Base-by-base conservation (phyloP, 2,113 vertebrate species). In the Mystacornis crossleyi region DNA sequence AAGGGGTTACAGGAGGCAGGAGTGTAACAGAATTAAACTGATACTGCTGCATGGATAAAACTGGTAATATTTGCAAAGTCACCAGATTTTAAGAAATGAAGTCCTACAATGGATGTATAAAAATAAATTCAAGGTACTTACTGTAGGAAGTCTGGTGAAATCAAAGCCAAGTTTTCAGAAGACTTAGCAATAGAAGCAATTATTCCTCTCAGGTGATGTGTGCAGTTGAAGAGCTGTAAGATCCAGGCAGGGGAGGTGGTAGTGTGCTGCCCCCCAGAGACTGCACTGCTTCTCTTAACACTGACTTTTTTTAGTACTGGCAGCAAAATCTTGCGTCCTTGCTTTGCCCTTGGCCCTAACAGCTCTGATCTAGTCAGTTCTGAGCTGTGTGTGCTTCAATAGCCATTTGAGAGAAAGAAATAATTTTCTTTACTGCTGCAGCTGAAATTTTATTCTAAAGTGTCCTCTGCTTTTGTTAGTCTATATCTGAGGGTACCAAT, bases 181-280 rank as follows among this genome's bases (percentile, higher is more conserved):
- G 74, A 36, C 34, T 78, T 67, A 43, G 20, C 48, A 74, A 8
- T 2, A 84, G 70, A 75, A 89, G 67, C 28, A 47, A 78, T 65
- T 82, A 54, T 29, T 81, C 21, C 42, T 62, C 65, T 14, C 12
- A 70, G 51, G 24, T 1, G 38, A 43, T 58, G 29, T 3, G 29
- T 5, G 53, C 51, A 57, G 62, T 2, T 34, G 47, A 50, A 77
- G 38, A 3, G 81, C 28, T 45, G 53, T 17, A 21, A 25, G 42
- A 62, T 61, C 21, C 62, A 67, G 69, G 47, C 85, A 14, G 47
- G 25, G 95, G 93, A 91, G 93, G 86, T 81, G 96, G 90, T 91
- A 16, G 55, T 6, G 55, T 94, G 78, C 91, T 96, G 94, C 96
- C 96, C 94, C 45, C 95, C 92, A 90, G 86, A 97, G 95, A 95